Evolutionary conservation across 1,140 invertebrate species (phyloP), one percentile per base, ranked within the genome.

Genomic region (Cylas formicarius): DNA sequence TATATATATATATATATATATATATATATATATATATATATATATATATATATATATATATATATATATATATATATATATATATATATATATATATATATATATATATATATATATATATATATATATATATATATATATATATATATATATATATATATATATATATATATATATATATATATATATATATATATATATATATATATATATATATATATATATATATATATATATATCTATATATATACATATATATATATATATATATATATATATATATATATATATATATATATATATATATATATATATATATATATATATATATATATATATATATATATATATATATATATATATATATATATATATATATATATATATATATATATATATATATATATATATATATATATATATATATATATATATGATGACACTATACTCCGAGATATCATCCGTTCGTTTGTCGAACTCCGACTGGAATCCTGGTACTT

Each of bases 111-210:
- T 29, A 29, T 29, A 9, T 29, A 29, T 29, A 29, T 29, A 9
- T 29, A 29, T 29, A 9, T 29, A 29, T 29, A 29, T 29, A 29
- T 29, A 29, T 29, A 29, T 29, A 29, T 29, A 29, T 29, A 29
- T 29, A 29, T 29, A 29, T 29, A 29, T 29, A 29, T 29, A 29
- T 29, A 29, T 29, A 29, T 29, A 29, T 29, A 29, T 29, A 29
- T 29, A 29, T 29, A 29, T 29, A 29, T 29, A 29, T 29, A 29
- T 29, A 29, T 29, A 29, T 29, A 29, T 29, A 29, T 4, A 29
- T 29, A 29, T 29, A 29, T 29, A 9, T 29, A 29, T 29, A 29
- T 29, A 9, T 29, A 29, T 4, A 9, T 29, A 29, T 29, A 29
- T 29, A 29, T 29, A 29, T 29, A 29, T 29, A 29, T 29, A 29